Conservation (phyloP, 2,888 invertebrate genomes). For the Eupithecia dodoneata region DNA sequence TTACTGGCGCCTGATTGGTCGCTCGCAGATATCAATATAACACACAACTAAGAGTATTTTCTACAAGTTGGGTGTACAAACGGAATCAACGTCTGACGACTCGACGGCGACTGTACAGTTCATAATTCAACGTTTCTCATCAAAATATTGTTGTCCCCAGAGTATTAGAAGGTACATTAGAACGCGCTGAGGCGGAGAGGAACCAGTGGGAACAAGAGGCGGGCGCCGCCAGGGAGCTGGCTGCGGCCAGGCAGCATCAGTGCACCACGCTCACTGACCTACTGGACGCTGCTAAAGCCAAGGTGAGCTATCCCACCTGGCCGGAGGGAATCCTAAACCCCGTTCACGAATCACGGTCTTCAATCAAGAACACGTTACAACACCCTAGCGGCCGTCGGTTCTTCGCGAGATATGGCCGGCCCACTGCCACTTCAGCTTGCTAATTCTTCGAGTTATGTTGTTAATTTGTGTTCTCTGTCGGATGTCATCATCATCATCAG, state of each 20-base stretch:
- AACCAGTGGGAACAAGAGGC: slow-evolving; percentile 89
- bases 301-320: slow-evolving; percentile 72
- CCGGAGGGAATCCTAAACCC: background rate
- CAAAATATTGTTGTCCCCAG: slow-evolving; percentile 45
- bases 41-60: too few relatives aligned
- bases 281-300: slow-evolving; percentile 93
- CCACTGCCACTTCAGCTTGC: too few relatives aligned
- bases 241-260: slow-evolving; percentile 91
- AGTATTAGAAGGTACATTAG: slow-evolving; percentile 88
- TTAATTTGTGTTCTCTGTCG: too few relatives aligned
- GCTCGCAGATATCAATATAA: too few relatives aligned
- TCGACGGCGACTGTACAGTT: too few relatives aligned
- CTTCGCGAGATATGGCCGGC: background rate
- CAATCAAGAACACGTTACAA: too few relatives aligned
- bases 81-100: too few relatives aligned
- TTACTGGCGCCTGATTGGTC: too few relatives aligned
- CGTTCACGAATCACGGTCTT: too few relatives aligned
- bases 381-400: background rate
- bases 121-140: background rate
- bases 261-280: slow-evolving; percentile 90
- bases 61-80: too few relatives aligned
- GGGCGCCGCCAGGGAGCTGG: slow-evolving; percentile 88
- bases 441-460: too few relatives aligned
- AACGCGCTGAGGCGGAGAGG: slow-evolving; percentile 89
- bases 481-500: too few relatives aligned